Percentiles rank a stretch among this genome's conserved stretches.
Evolutionary conservation across 2,888 invertebrate genomes (phyloP).

Genomic region (Netelia inedita): DNA sequence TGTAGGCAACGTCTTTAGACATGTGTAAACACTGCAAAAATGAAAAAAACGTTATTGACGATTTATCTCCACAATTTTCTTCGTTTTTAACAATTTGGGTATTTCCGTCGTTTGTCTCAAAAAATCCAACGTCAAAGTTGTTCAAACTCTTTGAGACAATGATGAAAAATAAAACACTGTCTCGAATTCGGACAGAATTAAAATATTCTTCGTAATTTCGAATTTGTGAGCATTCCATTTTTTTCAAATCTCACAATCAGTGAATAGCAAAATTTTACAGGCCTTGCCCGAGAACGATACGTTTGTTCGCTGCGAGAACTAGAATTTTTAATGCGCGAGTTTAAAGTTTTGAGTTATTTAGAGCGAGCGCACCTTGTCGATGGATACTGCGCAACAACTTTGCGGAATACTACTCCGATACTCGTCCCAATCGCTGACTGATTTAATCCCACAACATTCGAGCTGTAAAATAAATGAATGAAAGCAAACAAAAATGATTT

Average conservation of each 20-base stretch:
- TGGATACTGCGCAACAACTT: slow-evolving; percentile 76
- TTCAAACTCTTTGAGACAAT: too few relatives aligned
- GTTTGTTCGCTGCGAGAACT: background rate
- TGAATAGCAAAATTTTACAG: too few relatives aligned
- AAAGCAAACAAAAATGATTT: background rate
- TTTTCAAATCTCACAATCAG: too few relatives aligned
- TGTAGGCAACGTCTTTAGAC: slow-evolving; percentile 74
- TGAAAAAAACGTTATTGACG: background rate
- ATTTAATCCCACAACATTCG: slow-evolving; percentile 77
- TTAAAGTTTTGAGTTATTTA: background rate
- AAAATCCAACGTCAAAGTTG: too few relatives aligned
- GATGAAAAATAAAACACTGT: too few relatives aligned
- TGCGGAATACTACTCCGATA: slow-evolving; percentile 74
- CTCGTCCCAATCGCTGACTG: slow-evolving; percentile 75
- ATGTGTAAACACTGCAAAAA: slow-evolving; percentile 75
- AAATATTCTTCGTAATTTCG: too few relatives aligned
- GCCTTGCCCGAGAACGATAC: too few relatives aligned
- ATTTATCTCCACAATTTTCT: slow-evolving; percentile 8
- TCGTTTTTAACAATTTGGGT: background rate
- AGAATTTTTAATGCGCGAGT: background rate
- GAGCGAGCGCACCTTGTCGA: slow-evolving; percentile 71
- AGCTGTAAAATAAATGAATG: slow-evolving; percentile 67
- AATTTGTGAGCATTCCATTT: too few relatives aligned
- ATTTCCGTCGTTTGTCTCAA: background rate
- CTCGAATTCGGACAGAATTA: too few relatives aligned